Evolutionary conservation across 2,113 vertebrate species (phyloP).

Genomic region (Oxyruncus cristatus): DNA sequence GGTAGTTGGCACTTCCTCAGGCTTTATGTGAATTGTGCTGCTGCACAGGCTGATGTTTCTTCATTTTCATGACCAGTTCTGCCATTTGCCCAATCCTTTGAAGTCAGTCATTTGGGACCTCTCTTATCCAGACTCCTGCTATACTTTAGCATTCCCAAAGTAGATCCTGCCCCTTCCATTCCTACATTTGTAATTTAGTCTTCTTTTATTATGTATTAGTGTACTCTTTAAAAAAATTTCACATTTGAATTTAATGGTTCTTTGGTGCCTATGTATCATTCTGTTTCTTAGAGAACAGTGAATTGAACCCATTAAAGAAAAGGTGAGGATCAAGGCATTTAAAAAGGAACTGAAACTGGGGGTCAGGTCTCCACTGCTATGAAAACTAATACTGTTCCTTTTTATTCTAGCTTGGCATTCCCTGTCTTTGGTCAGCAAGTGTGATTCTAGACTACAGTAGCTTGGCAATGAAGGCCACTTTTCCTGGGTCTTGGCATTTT

Average conservation of each 20-base stretch:
- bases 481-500: slow-evolving; percentile 34
- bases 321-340: background rate
- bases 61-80: background rate
- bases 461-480: background rate
- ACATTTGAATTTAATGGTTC: background rate
- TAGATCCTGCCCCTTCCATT: background rate
- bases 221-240: background rate
- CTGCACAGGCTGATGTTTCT: background rate
- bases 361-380: background rate
- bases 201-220: background rate
- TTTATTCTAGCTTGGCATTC: background rate
- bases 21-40: background rate
- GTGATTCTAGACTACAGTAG: background rate
- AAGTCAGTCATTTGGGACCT: background rate
- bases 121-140: background rate
- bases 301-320: background rate
- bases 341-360: background rate
- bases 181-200: background rate
- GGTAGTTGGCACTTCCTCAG: background rate
- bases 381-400: background rate
- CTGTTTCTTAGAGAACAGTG: background rate
- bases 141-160: background rate
- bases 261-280: background rate
- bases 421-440: background rate
- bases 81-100: background rate